Evolutionary conservation across 2,113 vertebrate genomes (phyloP), one percentile per base, ranked within the genome.

Genomic region (Tenrec ecaudatus): DNA sequence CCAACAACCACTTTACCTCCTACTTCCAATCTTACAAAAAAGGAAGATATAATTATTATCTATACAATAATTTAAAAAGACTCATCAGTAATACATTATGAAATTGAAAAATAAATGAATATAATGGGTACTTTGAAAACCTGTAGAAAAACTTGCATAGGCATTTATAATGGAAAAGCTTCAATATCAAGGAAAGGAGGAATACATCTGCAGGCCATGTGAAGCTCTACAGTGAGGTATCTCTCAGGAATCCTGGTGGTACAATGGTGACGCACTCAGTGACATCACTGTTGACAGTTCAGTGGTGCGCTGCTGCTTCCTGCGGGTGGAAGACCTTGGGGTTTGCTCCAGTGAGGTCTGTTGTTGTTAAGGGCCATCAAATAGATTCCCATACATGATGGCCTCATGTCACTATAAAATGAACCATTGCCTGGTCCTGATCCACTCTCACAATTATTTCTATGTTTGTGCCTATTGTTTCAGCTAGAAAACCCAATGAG

Each of bases 51-150:
- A 69, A 43, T 73, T 79, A 78, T 31, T 36, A 60, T 73, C 43
- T 27, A 14, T 58, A 33, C 29, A 90, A 11, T 66, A 40, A 29
- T 62, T 84, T 17, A 38, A 75, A 31, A 8, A 71, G 16, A 69
- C 85, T 71, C 73, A 43, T 40, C 17, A 66, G 36, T 69, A 66
- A 92, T 85, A 29, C 75, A 22, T 88, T 5, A 57, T 75, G 4
- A 78, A 88, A 79, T 20, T 88, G 22, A 25, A 93, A 53, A 77
- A 66, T 29, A 92, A 86, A 27, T 47, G 81, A 64, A 10, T 53
- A 10, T 53, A 53, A 53, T 53, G 47, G 47, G 47, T 53, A 53
- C 47, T 53, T 53, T 14, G 11, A 53, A 14, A 53, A 53, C 47
- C 47, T 53, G 47, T 53, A 53, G 40, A 53, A 53, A 53, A 53